A percentile compares a stretch with the other conserved stretches of the same genome.
phyloP scores from a whole-genome alignment of 2,888 invertebrate genomes.

The Craniophora ligustri region DNA sequence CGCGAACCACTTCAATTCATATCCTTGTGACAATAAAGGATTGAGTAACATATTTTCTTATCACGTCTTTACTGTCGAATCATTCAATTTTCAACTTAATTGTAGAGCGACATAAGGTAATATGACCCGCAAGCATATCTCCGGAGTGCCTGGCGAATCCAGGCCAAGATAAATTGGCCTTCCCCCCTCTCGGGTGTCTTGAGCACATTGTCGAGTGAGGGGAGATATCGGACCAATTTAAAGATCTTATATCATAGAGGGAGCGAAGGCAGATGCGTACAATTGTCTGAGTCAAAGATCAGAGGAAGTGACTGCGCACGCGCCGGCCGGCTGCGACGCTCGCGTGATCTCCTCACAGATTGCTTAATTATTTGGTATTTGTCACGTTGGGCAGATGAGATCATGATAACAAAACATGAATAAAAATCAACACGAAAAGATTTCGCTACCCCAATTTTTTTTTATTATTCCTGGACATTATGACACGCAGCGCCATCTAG shows the following conservation, averaged over 20 bases:
- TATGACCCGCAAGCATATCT: constrained; percentile 47
- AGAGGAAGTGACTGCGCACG: constrained; percentile 85
- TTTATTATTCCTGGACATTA: too few relatives aligned
- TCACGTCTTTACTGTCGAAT: constrained; percentile 55
- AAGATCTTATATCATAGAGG: constrained; percentile 71
- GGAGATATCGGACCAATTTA: constrained; percentile 71
- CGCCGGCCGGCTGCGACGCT: constrained; percentile 56
- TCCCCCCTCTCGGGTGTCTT: constrained; percentile 50
- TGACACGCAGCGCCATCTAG: too few relatives aligned
- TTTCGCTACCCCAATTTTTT: too few relatives aligned
- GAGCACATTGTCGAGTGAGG: constrained; percentile 53
- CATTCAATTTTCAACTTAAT: constrained; percentile 29
- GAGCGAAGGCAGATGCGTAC: constrained; percentile 81
- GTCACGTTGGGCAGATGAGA: constrained; percentile 59
- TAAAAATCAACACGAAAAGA: constrained; percentile 19
- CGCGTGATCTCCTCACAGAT: constrained; percentile 36
- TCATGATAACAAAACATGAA: constrained; percentile 45
- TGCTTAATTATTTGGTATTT: constrained; percentile 67
- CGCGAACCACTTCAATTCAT: constrained; percentile 87
- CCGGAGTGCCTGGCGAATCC: constrained; percentile 54
- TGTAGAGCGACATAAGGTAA: constrained; percentile 18
- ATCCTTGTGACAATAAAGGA: constrained; percentile 85
- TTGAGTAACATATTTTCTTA: constrained; percentile 85
- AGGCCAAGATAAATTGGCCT: constrained; percentile 65
- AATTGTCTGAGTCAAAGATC: constrained; percentile 87